Percentiles rank a stretch among this genome's conserved stretches.
Evolutionary conservation across 2,113 vertebrate genomes (phyloP).

Genomic region (Rhinolophus sinicus): DNA sequence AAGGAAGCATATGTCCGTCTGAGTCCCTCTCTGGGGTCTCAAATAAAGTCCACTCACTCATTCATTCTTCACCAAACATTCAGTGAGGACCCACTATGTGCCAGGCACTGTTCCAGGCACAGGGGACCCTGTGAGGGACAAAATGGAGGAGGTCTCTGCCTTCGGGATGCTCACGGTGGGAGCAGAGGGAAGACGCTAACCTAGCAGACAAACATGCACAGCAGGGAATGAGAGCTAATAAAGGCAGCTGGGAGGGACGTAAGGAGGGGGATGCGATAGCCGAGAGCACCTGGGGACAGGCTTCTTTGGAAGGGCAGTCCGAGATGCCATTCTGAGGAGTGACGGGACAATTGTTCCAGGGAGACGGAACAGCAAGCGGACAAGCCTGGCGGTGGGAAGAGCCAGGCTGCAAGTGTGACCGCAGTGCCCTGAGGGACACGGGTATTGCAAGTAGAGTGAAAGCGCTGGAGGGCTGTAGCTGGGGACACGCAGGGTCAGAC

Average conservation of each 20-base stretch:
- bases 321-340: not conserved
- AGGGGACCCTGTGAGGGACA: not conserved
- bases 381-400: not conserved
- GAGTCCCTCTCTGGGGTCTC: not conserved
- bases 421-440: not conserved
- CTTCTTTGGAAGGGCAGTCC: not conserved
- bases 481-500: accelerated
- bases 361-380: not conserved
- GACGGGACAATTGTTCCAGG: not conserved
- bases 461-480: accelerated
- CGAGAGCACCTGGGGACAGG: too few relatives aligned
- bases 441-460: accelerated
- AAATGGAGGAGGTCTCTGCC: not conserved
- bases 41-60: not conserved
- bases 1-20: not conserved
- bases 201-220: not conserved
- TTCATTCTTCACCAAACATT: not conserved
- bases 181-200: too few relatives aligned
- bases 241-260: not conserved
- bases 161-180: not conserved
- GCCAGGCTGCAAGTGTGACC: not conserved
- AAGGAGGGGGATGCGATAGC: accelerated
- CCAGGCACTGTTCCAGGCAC: not conserved
- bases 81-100: not conserved
- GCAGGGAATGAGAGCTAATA: not conserved